Percentiles rank a stretch among this genome's conserved stretches.
Conservation (phyloP, 2,797 vertebrate species). For the Enteromius unitaeniatus region DNA sequence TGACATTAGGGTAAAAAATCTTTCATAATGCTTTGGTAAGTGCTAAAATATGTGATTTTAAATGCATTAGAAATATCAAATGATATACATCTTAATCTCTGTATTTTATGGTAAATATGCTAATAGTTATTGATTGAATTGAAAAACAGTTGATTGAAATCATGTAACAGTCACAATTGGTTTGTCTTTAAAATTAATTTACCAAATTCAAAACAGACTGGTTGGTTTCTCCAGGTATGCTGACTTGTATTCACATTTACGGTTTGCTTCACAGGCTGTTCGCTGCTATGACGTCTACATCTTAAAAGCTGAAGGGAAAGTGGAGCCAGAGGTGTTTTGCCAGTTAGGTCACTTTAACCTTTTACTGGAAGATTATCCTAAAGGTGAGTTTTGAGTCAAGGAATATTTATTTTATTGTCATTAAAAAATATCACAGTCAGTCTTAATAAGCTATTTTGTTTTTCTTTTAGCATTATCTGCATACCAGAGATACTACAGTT, state of each 20-base stretch:
- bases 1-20: background rate
- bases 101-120: background rate
- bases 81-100: background rate
- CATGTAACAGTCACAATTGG: background rate
- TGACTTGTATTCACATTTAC: conserved; percentile 34
- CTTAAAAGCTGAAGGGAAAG: conserved; percentile 97
- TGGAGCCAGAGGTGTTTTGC: conserved; percentile 97
- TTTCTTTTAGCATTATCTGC: conserved; percentile 92
- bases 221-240: background rate
- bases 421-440: background rate
- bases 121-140: background rate
- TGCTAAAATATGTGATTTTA: background rate
- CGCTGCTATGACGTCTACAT: conserved; percentile 94
- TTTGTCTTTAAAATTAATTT: background rate
- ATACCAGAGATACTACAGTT: conserved; percentile 99
- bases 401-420: background rate
- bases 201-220: background rate
- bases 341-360: conserved; percentile 99
- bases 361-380: conserved; percentile 97
- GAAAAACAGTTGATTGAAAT: background rate
- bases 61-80: background rate
- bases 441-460: conserved; percentile 7
- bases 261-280: conserved; percentile 85
- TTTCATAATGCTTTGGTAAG: background rate
- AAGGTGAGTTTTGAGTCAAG: conserved; percentile 82